Evolutionary conservation across 2,888 invertebrate genomes (phyloP).

Genomic region (Dorcus parallelipipedus): DNA sequence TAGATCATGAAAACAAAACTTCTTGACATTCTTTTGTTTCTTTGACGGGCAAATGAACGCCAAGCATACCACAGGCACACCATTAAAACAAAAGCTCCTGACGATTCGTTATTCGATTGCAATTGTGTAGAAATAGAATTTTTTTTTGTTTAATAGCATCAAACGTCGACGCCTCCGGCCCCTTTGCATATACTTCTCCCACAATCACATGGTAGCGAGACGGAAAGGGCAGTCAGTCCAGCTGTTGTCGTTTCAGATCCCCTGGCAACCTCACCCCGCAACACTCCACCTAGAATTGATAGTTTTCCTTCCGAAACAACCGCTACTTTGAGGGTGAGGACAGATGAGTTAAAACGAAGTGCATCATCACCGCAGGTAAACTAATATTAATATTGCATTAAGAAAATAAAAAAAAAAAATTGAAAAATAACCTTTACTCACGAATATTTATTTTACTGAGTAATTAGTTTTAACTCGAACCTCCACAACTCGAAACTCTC

Average conservation of each 20-base stretch:
- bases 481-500: no score
- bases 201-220: conserved; percentile 25
- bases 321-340: conserved; percentile 50
- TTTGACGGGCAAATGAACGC: no score
- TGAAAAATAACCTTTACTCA: background rate
- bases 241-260: conserved; percentile 45
- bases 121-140: no score
- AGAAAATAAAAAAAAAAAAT: background rate
- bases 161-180: conserved; percentile 28
- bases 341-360: conserved; percentile 60
- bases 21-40: no score
- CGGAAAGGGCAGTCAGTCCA: conserved; percentile 43
- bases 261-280: conserved; percentile 39
- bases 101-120: no score
- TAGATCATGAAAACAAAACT: no score
- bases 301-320: conserved; percentile 28
- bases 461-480: no score
- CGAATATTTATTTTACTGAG: no score
- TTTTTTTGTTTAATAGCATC: conserved; percentile 18
- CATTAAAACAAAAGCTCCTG: no score
- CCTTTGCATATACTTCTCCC: conserved; percentile 34
- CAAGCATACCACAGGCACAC: no score
- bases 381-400: background rate
- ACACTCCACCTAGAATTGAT: conserved; percentile 33
- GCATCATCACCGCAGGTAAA: conserved; percentile 61